phyloP scores from a whole-genome alignment of 92 coral and sea anemone genomes.

The Siderastrea siderea region DNA sequence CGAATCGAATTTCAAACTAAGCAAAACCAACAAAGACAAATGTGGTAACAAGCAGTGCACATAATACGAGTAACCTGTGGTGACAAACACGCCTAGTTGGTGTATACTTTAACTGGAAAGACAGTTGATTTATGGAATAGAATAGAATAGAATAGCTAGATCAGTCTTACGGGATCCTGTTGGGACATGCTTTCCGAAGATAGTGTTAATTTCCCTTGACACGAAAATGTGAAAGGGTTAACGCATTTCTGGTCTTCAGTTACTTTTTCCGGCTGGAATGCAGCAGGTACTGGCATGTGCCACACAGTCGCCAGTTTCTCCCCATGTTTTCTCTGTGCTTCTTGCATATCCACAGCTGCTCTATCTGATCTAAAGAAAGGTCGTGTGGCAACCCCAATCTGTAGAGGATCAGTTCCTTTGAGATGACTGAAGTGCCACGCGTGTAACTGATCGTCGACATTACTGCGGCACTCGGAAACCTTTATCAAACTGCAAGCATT shows the following conservation, averaged over 20 bases:
- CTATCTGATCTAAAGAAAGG: constrained; percentile 57
- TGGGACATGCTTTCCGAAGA: constrained; percentile 68
- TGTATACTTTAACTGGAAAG: too few species aligned
- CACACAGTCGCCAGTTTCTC: constrained; percentile 68
- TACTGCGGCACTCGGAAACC: constrained; percentile 49
- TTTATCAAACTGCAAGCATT: constrained; percentile 34
- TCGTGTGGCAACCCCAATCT: constrained; percentile 65
- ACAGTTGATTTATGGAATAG: too few species aligned
- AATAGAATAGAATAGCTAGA: neutral
- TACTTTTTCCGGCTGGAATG: constrained; percentile 68
- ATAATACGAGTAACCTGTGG: too few species aligned
- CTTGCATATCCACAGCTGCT: constrained; percentile 72
- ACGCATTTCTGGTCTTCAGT: constrained; percentile 66
- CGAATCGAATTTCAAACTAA: too few species aligned
- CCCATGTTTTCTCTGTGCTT: constrained; percentile 69
- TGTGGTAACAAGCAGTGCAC: too few species aligned
- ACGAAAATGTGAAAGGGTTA: constrained; percentile 38
- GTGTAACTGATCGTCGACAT: constrained; percentile 28
- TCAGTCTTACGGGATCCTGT: constrained; percentile 74
- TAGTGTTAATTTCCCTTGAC: constrained; percentile 67
- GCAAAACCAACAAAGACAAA: too few species aligned
- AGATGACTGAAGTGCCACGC: constrained; percentile 43
- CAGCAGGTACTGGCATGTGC: constrained; percentile 73
- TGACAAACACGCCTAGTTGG: too few species aligned
- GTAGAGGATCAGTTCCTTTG: constrained; percentile 52